phyloP scores from a whole-genome alignment of 1,140 invertebrate species.

The Lycorma delicatula region DNA sequence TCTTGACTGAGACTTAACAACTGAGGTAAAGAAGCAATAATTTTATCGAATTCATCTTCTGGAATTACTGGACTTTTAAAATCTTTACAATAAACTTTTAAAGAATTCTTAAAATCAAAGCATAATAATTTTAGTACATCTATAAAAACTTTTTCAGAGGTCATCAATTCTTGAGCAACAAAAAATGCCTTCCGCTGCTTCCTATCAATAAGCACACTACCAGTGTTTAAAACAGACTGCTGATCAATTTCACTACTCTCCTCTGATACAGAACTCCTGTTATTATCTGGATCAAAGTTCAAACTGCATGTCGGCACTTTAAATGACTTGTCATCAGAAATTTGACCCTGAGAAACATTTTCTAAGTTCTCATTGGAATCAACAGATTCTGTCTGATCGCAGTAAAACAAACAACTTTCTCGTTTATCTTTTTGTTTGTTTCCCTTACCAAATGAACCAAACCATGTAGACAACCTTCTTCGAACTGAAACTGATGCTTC shows the following conservation, averaged over 20 bases:
- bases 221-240: background rate
- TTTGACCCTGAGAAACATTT: no score
- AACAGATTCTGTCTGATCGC: background rate
- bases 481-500: constrained; percentile 21
- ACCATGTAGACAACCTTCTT: constrained; percentile 24
- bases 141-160: constrained; percentile 62
- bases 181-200: constrained; percentile 42
- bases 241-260: constrained; percentile 13
- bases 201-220: constrained; percentile 26
- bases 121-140: constrained; percentile 58
- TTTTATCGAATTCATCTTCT: constrained; percentile 46
- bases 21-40: constrained; percentile 49
- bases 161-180: constrained; percentile 58
- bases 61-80: constrained; percentile 41
- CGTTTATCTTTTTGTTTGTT: constrained; percentile 21
- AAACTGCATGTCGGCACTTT: no score
- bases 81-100: constrained; percentile 41
- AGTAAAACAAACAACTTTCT: constrained; percentile 21
- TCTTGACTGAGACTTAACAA: constrained; percentile 54
- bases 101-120: constrained; percentile 50
- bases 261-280: constrained; percentile 19
- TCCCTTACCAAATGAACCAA: constrained; percentile 29
- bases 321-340: no score
- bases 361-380: background rate
- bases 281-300: constrained; percentile 5